phyloP scores from a whole-genome alignment of 2,888 invertebrate genomes.

The Scaptomyza reducta region DNA sequence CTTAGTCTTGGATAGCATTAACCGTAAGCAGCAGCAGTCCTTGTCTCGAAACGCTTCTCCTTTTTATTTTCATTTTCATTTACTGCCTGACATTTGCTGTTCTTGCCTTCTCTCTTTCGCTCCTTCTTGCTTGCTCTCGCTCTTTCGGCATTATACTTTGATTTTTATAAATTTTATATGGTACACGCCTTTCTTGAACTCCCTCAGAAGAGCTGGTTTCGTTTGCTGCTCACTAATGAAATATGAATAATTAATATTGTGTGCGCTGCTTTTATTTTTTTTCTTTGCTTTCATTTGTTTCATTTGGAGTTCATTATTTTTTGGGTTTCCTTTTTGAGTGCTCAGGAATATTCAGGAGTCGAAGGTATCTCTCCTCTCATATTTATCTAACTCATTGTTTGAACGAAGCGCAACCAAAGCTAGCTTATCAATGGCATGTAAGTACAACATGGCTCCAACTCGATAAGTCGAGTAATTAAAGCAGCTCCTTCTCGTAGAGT shows the following conservation, averaged over 20 bases:
- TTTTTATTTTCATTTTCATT: constrained; percentile 1
- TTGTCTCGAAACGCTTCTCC: too few species aligned
- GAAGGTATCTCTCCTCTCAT: constrained; percentile 10
- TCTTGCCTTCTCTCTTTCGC: not conserved
- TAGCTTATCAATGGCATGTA: not conserved
- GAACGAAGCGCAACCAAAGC: constrained; percentile 18
- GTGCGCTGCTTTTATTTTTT: constrained; percentile 62
- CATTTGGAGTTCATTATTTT: constrained; percentile 77
- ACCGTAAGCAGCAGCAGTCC: too few species aligned
- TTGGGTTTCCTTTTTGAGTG: constrained; percentile 47
- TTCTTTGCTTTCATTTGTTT: constrained; percentile 29
- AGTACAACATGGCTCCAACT: not conserved
- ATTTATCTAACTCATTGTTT: constrained; percentile 5
- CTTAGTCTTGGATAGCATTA: constrained; percentile 20
- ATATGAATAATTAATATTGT: constrained; percentile 76
- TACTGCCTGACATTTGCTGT: constrained; percentile 5
- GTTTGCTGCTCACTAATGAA: constrained; percentile 69
- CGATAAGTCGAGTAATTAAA: constrained; percentile 28
- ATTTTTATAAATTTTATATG: constrained; percentile 76
- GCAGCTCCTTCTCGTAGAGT: too few species aligned
- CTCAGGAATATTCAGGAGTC: constrained; percentile 11
- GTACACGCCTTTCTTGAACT: constrained; percentile 53
- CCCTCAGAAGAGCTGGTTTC: constrained; percentile 1
- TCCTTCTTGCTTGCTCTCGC: not conserved
- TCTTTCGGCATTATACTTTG: constrained; percentile 61